Evolutionary conservation across 37 sponge, comb jelly and placozoan genomes (phyloP).

Genomic region (Axinella damicornis): DNA sequence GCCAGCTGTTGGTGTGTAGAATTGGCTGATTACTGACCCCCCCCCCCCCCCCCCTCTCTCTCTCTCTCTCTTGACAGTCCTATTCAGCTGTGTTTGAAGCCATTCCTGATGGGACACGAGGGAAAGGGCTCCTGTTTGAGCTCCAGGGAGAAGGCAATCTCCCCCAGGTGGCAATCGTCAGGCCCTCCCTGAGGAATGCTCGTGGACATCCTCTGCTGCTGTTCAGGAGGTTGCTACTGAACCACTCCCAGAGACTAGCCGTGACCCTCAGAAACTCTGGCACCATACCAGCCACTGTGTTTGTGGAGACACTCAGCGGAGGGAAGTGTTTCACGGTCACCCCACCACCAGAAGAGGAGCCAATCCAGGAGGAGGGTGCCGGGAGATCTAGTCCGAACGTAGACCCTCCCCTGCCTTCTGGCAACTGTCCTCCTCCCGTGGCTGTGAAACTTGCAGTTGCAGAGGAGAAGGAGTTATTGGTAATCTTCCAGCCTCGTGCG

Average conservation of each 20-base stretch:
- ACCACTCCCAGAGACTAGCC: conserved; percentile 72
- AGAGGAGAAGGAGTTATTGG: conserved; percentile 47
- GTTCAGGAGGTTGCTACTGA: conserved; percentile 82
- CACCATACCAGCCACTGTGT: conserved; percentile 80
- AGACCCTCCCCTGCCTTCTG: conserved; percentile 13
- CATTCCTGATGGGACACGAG: conserved; percentile 53
- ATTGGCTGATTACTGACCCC: too few species aligned
- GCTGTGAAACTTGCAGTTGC: conserved; percentile 51
- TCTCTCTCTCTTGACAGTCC: background rate
- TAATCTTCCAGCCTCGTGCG: conserved; percentile 61
- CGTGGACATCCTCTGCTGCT: conserved; percentile 78
- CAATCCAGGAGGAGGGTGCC: conserved; percentile 11
- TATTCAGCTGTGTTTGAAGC: conserved; percentile 82
- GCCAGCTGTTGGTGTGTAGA: too few species aligned
- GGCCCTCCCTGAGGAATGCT: conserved; percentile 73
- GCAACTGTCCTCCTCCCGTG: conserved; percentile 40
- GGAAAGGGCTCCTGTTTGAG: conserved; percentile 83
- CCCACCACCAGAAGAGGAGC: conserved; percentile 16
- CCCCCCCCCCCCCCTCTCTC: too few species aligned
- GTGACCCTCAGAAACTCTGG: conserved; percentile 84
- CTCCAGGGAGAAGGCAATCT: conserved; percentile 96
- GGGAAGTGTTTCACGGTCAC: conserved; percentile 51
- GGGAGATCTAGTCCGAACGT: too few species aligned
- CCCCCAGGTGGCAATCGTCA: conserved; percentile 83
- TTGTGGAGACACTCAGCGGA: conserved; percentile 39